Evolutionary conservation across 2,888 invertebrate species (phyloP), one percentile per base, ranked within the genome.

Genomic region (Drosophila percnosoma): DNA sequence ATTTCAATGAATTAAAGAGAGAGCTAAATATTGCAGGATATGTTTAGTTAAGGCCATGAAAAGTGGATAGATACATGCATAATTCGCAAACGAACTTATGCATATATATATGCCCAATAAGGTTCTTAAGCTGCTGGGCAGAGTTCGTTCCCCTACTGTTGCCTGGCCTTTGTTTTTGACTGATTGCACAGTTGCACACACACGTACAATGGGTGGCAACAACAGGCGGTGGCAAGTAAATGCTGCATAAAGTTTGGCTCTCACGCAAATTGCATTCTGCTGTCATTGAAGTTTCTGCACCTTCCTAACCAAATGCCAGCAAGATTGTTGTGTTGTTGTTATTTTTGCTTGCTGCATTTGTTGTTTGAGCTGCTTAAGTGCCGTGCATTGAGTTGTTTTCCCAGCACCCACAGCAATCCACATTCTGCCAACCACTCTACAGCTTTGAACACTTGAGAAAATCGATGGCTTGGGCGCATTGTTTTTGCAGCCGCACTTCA

Each of bases 341-440:
- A 27, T 57, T 57, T n/a, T 34, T 60, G 53, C 31, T 33, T 59
- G 68, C 31, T 68, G 68, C 53, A 67, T 57, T 57, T 67, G 76
- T 74, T 76, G 59, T 61, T 75, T 75, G 82, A 84, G 89, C 87
- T 87, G 80, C 85, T 82, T 85, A 89, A 85, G 85, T 85, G 85
- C 82, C 87, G 78, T 89, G 80, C 89, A 85, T 85, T 89, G 85
- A 85, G 82, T 89, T 85, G 89, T 85, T 89, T 89, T 82, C 85
- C 59, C 73, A 82, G 55, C 71, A 66, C 61, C 49, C 73, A 33
- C 58, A 42, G 18, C 33, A 18, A 45, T 15, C 15, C 36, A 27
- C 34, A 45, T 24, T 24, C 45, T 15, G 27, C 40, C 18, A 33
- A 21, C 15, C 10, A 18, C 48, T 21, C 53, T n/a, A 8, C 40